Base-by-base conservation (phyloP, 2,888 invertebrate species). In the Epistrophe grossulariae region DNA sequence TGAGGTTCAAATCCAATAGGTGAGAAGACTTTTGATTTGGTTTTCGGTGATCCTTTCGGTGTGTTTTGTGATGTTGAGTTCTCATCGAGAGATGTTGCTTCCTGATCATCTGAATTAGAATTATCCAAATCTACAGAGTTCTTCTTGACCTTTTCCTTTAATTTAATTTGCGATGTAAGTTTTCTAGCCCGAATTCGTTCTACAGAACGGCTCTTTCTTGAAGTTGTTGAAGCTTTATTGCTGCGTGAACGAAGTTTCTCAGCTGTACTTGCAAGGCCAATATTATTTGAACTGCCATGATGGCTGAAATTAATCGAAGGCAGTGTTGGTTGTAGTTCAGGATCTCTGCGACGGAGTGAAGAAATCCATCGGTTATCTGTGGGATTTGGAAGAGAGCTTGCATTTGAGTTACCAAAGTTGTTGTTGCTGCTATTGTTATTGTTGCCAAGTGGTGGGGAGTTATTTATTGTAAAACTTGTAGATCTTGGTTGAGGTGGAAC, bases 1-100 rank as follows among this genome's bases (percentile, higher is more conserved):
- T 97, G 95, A 5, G 94, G 90, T 90, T 96, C 97, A 91, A 95
- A 96, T 6, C 97, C 97, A 7, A 94, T 93, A 0, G 95, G 94
- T 6, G 95, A 93, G 80, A 92, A 92, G 68, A 90, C 89, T 89
- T 92, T 92, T 6, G 89, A 80, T 89, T 92, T 93, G 59, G 90
- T 91, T 89, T 91, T 92, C 48, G 92, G 92, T 19, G 92, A 92
- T 79, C 91, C 91, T 81, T 92, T 91, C 11, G 93, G 93, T 28
- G 93, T 92, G 80, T 89, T 91, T 31, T 90, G 90, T 62, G 91
- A 91, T 68, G 90, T 91, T 2, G 92, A 93, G 60, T 93, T 93
- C 31, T 93, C 93, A 83, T 93, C 93, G 52, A 93, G 88, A 6
- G 93, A 93, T 62, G 92, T 92, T 24, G 91, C 92, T 89, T 93